Evolutionary conservation across 2,888 invertebrate species (phyloP).

Genomic region (Amaurobius ferox): DNA sequence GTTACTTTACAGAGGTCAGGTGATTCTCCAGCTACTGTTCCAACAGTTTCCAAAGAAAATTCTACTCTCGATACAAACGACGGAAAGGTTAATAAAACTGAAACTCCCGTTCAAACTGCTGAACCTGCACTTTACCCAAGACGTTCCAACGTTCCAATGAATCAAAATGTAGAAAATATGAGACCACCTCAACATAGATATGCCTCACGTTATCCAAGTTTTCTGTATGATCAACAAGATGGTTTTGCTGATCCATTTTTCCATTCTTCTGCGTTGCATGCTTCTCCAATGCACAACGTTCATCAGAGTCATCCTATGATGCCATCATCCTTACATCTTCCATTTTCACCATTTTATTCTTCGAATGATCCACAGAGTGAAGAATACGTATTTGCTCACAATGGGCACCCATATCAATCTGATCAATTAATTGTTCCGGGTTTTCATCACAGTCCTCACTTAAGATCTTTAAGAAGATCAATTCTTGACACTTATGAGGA

Average conservation of each 20-base stretch:
- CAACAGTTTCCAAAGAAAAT: too few relatives aligned
- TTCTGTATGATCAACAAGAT: slow-evolving; percentile 7
- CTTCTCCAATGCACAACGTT: too few relatives aligned
- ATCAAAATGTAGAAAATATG: background rate
- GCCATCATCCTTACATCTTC: background rate
- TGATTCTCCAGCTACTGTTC: too few relatives aligned
- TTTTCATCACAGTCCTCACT: slow-evolving; percentile 48
- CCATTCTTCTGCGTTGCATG: background rate
- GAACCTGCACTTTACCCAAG: background rate
- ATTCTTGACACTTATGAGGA: slow-evolving; percentile 8
- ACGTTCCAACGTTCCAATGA: background rate
- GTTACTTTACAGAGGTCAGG: too few relatives aligned
- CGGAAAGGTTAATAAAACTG: background rate
- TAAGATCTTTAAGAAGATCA: slow-evolving; percentile 38
- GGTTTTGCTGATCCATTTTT: slow-evolving; percentile 37
- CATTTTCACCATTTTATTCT: slow-evolving; percentile 20
- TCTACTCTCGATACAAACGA: background rate
- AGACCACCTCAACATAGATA: background rate
- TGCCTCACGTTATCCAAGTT: background rate
- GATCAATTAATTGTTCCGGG: background rate
- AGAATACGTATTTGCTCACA: background rate
- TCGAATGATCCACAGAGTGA: slow-evolving; percentile 9
- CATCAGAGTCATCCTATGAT: background rate
- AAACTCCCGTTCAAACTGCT: background rate
- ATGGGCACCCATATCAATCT: background rate